phyloP scores from a whole-genome alignment of 2,797 vertebrate genomes.

The Rhodeus uyekii region DNA sequence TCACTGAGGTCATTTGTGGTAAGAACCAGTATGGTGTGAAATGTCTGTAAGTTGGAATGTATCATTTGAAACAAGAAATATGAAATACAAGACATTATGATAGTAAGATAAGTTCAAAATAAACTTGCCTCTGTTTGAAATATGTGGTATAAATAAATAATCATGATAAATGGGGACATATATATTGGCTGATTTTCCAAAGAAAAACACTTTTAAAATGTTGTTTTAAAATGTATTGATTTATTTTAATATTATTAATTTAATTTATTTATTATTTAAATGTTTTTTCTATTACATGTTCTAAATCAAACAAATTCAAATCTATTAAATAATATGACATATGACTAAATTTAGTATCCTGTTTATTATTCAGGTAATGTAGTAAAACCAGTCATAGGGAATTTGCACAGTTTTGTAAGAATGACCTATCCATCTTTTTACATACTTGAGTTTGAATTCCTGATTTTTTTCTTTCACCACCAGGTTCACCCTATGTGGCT shows the following conservation, averaged over 20 bases:
- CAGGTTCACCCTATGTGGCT: conserved; percentile 36
- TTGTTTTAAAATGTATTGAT: not conserved
- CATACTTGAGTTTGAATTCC: too few relatives aligned
- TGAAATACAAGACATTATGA: not conserved
- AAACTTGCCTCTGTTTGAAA: not conserved
- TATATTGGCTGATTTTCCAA: not conserved
- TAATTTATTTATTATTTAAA: not conserved
- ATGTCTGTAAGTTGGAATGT: not conserved
- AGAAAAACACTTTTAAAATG: not conserved
- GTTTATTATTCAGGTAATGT: not conserved
- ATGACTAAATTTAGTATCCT: not conserved
- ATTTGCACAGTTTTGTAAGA: not conserved
- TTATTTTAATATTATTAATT: not conserved
- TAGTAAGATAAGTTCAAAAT: not conserved
- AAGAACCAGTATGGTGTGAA: not conserved
- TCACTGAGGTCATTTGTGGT: conserved; percentile 47
- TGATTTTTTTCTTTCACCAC: not conserved
- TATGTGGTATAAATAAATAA: not conserved
- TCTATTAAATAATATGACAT: not conserved
- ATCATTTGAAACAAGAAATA: not conserved
- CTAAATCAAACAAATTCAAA: not conserved
- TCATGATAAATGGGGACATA: not conserved
- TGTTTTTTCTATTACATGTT: not conserved
- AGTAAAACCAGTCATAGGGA: not conserved
- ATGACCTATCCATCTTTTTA: not conserved